phyloP scores from a whole-genome alignment of 2,888 invertebrate species.

The Nomada fucata region DNA sequence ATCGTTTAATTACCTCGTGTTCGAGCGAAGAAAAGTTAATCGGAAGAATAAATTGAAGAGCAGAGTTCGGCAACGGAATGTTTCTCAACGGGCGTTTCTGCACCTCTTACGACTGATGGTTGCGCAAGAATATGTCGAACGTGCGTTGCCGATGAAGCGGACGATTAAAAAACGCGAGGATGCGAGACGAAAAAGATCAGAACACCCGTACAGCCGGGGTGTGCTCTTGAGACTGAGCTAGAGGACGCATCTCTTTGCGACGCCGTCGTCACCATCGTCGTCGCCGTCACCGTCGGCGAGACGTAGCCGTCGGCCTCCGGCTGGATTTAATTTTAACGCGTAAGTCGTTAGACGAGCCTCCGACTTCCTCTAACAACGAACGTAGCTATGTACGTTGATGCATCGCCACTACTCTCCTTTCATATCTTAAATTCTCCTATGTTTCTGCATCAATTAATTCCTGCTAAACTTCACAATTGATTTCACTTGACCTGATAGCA shows the following conservation, averaged over 20 bases:
- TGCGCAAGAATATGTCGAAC: slow-evolving; percentile 20
- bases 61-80: slow-evolving; percentile 22
- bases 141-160: slow-evolving; percentile 26
- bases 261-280: slow-evolving; percentile 67
- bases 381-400: slow-evolving; percentile 50
- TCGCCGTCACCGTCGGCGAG: slow-evolving; percentile 76
- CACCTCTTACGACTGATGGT: slow-evolving; percentile 21
- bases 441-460: slow-evolving; percentile 66
- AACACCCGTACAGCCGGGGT: slow-evolving; percentile 78
- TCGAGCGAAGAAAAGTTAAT: slow-evolving; percentile 25
- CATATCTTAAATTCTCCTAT: slow-evolving; percentile 16
- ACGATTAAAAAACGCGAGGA: slow-evolving; percentile 27
- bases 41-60: slow-evolving; percentile 24
- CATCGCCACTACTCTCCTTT: slow-evolving; percentile 32
- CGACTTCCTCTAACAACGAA: slow-evolving; percentile 60
- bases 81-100: slow-evolving; percentile 19
- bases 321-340: slow-evolving; percentile 84
- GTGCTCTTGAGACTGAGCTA: slow-evolving; percentile 84
- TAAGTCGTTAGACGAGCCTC: slow-evolving; percentile 78
- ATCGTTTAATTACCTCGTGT: slow-evolving; percentile 54
- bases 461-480: slow-evolving; percentile 66
- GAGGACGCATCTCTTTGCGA: slow-evolving; percentile 81
- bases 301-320: slow-evolving; percentile 74
- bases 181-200: slow-evolving; percentile 41
- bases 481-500: slow-evolving; percentile 68